A percentile compares a stretch with the other conserved stretches of the same genome.
Evolutionary conservation across 2,888 invertebrate species (phyloP).

Genomic region (Merodon equestris): DNA sequence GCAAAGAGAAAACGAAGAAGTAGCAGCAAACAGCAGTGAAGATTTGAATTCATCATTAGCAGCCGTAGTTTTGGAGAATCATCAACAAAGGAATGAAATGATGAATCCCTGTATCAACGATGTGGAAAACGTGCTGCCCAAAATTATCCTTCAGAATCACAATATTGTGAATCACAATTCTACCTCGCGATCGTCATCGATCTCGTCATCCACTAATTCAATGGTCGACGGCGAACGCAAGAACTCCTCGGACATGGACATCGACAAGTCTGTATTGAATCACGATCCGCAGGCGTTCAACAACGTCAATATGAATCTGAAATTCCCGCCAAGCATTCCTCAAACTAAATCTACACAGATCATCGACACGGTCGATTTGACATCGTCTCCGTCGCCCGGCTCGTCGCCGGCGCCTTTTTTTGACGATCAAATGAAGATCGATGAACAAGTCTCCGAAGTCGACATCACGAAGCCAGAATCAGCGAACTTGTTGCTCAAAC

Average conservation of each 20-base stretch:
- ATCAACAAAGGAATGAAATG: constrained; percentile 50
- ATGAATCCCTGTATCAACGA: constrained; percentile 48
- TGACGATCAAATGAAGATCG: constrained; percentile 38
- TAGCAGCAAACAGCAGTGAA: constrained; percentile 40
- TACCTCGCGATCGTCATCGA: constrained; percentile 20
- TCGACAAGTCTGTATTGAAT: constrained; percentile 74
- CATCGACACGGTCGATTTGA: constrained; percentile 76
- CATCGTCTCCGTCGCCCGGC: constrained; percentile 76
- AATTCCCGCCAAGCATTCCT: constrained; percentile 63
- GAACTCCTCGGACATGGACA: constrained; percentile 77
- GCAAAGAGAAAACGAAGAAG: constrained; percentile 45
- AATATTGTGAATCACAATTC: constrained; percentile 30
- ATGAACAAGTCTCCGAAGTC: constrained; percentile 37
- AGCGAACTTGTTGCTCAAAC: constrained; percentile 66
- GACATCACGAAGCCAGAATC: constrained; percentile 40
- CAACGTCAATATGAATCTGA: constrained; percentile 70
- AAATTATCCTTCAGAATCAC: constrained; percentile 47
- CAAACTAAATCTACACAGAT: constrained; percentile 58
- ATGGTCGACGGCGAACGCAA: constrained; percentile 39
- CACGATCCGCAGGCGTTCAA: constrained; percentile 77
- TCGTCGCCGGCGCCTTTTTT: constrained; percentile 74
- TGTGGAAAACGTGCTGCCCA: constrained; percentile 52
- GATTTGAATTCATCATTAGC: constrained; percentile 60
- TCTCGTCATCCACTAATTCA: constrained; percentile 11
- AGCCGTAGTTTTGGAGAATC: constrained; percentile 58